Base-by-base conservation (phyloP, 2,797 vertebrate genomes). In the Falco peregrinus region DNA sequence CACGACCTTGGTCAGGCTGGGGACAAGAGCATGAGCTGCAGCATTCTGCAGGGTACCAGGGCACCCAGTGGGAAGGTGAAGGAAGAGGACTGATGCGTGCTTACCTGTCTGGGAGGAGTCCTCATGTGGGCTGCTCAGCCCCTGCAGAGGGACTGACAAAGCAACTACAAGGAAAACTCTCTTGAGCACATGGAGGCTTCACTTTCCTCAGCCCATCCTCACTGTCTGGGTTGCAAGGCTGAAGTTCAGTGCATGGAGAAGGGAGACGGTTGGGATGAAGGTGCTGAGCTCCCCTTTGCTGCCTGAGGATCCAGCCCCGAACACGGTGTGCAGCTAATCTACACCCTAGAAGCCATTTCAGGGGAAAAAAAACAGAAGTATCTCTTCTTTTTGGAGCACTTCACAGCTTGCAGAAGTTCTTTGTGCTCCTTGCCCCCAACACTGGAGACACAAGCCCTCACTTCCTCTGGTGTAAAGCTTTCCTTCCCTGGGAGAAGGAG, bases 51-150 rank as follows among this genome's bases (percentile, higher is more conserved):
- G 16, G 28, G 24, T 16, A 6, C 9, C 2, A 2, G 43, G 19
- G 11, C 8, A 6, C 25, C n/a, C 33, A 1, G 1, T 10, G 57
- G n/a, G 48, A 25, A 29, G 12, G 22, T 16, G 64, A n/a, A 31
- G 48, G 43, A 10, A 39, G 29, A 29, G 51, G n/a, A 35, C 3
- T 0, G 1, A 11, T 24, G 6, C 41, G 20, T 21, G 5, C 31
- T 53, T 43, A 69, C 18, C 11, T 3, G 0, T 0, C 22, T 0
- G 4, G 11, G 43, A 79, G 31, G 28, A 31, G 2, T 13, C 50
- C 3, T 78, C 1, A 0, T 25, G 29, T 0, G 3, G 33, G 20
- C 24, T 88, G 31, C 53, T 64, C 0, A 0, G 35, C 3, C 18
- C 14, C 35, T 59, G 41, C 2, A 0, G 13, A 15, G 24, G 39